phyloP scores from a whole-genome alignment of 2,888 invertebrate species.

The Reticulitermes lucifugus region DNA sequence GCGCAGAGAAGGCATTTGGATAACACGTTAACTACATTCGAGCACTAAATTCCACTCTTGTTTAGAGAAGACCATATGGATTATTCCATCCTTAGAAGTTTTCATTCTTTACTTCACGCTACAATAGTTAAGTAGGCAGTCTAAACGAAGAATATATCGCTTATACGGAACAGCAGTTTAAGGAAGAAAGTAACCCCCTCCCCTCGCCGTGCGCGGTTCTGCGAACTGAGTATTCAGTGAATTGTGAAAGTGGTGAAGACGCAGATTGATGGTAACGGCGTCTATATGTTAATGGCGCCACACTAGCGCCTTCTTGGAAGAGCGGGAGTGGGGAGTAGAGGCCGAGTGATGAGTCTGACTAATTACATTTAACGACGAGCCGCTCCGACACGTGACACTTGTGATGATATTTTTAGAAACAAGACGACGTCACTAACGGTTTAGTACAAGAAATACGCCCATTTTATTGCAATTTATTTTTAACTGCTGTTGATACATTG shows the following conservation, averaged over 20 bases:
- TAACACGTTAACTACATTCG: no score
- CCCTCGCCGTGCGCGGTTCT: no score
- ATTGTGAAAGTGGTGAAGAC: constrained; percentile 15
- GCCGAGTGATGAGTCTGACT: neutral
- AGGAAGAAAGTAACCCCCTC: no score
- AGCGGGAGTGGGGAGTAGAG: neutral
- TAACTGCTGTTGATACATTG: neutral
- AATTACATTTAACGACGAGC: neutral
- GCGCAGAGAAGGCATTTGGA: no score
- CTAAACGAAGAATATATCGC: no score
- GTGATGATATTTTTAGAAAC: neutral
- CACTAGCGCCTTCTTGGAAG: neutral
- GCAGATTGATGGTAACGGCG: constrained; percentile 8
- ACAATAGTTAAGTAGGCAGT: no score
- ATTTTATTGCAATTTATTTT: neutral
- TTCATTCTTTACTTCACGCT: no score
- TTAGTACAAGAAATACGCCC: neutral
- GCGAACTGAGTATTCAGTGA: constrained; percentile 2
- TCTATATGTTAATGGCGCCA: neutral
- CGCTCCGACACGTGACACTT: neutral
- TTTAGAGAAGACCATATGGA: no score
- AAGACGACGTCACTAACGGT: neutral
- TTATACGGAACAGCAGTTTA: no score
- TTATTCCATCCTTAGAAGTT: no score
- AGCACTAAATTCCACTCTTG: no score